phyloP scores from a whole-genome alignment of 2,797 vertebrate genomes.

The Tauraco hartlaubi region DNA sequence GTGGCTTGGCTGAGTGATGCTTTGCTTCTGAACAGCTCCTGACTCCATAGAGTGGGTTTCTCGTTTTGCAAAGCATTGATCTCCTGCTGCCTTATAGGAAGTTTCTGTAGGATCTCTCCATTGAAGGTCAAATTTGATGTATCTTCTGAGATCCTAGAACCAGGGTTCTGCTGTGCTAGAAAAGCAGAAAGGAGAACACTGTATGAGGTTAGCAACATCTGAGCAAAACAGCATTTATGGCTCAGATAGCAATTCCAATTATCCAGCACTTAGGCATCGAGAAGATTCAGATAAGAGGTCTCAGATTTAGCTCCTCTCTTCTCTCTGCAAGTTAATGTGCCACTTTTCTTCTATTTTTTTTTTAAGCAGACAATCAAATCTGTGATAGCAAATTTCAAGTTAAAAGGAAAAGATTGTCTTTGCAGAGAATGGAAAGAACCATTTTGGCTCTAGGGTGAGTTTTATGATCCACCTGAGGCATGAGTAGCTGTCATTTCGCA shows the following conservation, averaged over 20 bases:
- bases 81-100: not conserved
- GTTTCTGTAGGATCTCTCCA: not conserved
- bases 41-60: not conserved
- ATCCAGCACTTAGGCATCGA: conserved; percentile 49
- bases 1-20: not conserved
- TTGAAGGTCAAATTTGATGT: not conserved
- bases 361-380: conserved; percentile 46
- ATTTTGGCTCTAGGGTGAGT: conserved; percentile 1
- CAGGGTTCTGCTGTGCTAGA: not conserved
- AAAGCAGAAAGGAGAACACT: not conserved
- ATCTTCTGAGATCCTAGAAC: not conserved
- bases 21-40: not conserved
- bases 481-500: not conserved
- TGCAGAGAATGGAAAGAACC: conserved; percentile 16
- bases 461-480: not conserved
- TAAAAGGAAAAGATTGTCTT: not conserved
- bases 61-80: not conserved
- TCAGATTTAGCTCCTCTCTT: conserved; percentile 65
- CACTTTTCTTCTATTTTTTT: not conserved
- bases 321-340: conserved; percentile 50
- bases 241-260: conserved; percentile 61
- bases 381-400: conserved; percentile 2
- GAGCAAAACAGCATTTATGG: not conserved
- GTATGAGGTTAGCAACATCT: conserved; percentile 11
- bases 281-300: conserved; percentile 64